Conservation (phyloP, 2,113 vertebrate genomes). For the Gobiocypris rarus region DNA sequence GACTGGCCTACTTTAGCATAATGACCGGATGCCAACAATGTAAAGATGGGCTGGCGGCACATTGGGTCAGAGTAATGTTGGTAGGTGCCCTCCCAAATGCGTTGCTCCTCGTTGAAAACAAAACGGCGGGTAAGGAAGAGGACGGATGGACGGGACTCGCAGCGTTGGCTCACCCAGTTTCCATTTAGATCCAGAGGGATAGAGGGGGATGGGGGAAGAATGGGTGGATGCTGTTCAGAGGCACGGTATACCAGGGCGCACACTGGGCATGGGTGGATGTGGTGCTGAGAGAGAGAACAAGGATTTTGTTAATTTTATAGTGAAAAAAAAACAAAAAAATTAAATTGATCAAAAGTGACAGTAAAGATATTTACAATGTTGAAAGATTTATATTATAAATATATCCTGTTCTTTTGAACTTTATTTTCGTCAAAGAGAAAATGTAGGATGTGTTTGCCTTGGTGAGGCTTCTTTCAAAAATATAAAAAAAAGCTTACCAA, state of each 20-base stretch:
- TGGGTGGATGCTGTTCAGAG: slow-evolving; percentile 80
- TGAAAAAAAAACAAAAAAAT: no score
- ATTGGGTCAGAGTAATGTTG: slow-evolving; percentile 84
- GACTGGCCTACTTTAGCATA: slow-evolving; percentile 80
- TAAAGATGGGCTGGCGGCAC: slow-evolving; percentile 85
- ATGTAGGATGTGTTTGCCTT: no score
- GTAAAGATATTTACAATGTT: no score
- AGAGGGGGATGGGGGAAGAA: slow-evolving; percentile 66
- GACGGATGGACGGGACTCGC: slow-evolving; percentile 83
- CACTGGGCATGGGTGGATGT: slow-evolving; percentile 82
- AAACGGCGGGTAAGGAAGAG: slow-evolving; percentile 89
- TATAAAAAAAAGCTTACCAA: no score
- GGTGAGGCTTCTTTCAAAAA: no score
- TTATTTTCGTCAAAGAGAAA: no score
- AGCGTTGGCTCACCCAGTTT: slow-evolving; percentile 84
- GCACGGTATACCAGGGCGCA: slow-evolving; percentile 82
- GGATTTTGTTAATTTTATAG: background rate
- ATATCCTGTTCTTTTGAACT: no score
- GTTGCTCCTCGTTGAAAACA: slow-evolving; percentile 76
- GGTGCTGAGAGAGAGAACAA: slow-evolving; percentile 76
- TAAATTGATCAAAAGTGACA: no score
- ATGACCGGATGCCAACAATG: slow-evolving; percentile 79
- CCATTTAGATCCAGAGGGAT: slow-evolving; percentile 74
- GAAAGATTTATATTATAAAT: no score
- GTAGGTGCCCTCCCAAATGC: slow-evolving; percentile 85